Conservation (phyloP, 23 tunicate genomes). For the Halocynthia roretzi region DNA sequence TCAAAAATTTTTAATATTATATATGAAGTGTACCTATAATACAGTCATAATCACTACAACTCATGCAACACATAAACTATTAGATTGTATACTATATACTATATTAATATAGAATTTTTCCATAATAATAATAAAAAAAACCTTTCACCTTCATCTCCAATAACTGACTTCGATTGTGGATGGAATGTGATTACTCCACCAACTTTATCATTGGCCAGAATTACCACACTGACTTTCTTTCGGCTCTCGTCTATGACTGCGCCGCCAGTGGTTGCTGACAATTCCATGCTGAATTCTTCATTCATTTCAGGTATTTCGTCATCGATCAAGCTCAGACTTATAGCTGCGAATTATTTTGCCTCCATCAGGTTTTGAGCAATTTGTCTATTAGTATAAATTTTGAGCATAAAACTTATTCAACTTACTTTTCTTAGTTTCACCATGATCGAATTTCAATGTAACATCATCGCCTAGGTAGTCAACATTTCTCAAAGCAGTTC, state of each 20-base stretch:
- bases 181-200: conserved; percentile 56
- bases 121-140: neutral
- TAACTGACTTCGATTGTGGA: conserved; percentile 28
- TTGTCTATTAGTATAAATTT: neutral
- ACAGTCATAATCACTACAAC: neutral
- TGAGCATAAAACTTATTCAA: neutral
- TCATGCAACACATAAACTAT: too few relatives aligned
- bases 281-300: conserved; percentile 42
- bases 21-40: neutral
- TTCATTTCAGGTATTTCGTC: conserved; percentile 67
- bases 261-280: conserved; percentile 54
- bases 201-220: conserved; percentile 79
- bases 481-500: conserved; percentile 51
- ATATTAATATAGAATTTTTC: too few relatives aligned
- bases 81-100: neutral
- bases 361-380: neutral
- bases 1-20: neutral
- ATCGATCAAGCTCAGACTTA: conserved; percentile 50
- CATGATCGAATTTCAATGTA: conserved; percentile 66
- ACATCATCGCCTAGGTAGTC: conserved; percentile 87
- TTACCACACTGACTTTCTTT: conserved; percentile 16
- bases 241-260: conserved; percentile 32
- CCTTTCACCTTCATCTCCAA: conserved; percentile 66
- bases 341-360: conserved; percentile 26
- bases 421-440: conserved; percentile 61